Percentiles rank a stretch among this genome's conserved stretches.
Conservation (phyloP, 1,140 invertebrate species). For the Euura lappo region DNA sequence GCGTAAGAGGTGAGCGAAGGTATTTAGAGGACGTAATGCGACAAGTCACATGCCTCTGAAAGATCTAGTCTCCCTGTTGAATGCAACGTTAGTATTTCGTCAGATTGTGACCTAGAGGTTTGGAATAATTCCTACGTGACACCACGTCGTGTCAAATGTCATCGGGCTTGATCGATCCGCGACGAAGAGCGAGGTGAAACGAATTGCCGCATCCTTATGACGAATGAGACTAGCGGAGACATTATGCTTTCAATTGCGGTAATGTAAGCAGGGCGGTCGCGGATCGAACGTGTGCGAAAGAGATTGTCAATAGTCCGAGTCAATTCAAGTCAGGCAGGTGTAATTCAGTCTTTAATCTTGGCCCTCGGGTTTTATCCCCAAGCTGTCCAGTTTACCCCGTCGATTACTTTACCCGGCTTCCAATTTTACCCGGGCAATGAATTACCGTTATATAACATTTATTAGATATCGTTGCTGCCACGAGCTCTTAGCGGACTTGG, state of each 20-base stretch:
- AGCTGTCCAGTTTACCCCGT: background rate
- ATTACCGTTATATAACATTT: background rate
- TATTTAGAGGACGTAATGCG: too few species aligned
- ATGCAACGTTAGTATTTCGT: too few species aligned
- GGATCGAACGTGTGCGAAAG: background rate
- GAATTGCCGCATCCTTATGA: background rate
- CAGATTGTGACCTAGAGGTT: too few species aligned
- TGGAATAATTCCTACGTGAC: too few species aligned
- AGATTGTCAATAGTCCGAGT: background rate
- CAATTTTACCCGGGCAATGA: background rate
- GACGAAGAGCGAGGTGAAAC: too few species aligned
- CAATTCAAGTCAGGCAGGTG: constrained; percentile 1
- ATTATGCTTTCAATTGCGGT: background rate
- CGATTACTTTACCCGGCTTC: constrained; percentile 1
- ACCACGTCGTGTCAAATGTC: too few species aligned
- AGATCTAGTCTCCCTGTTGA: too few species aligned
- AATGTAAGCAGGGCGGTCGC: background rate
- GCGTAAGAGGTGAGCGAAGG: too few species aligned
- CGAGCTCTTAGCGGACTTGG: background rate
- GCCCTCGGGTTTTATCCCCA: background rate
- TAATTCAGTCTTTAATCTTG: background rate
- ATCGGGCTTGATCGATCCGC: too few species aligned
- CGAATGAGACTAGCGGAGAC: background rate
- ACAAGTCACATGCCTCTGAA: too few species aligned
- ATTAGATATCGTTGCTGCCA: background rate